Percentiles rank a stretch among this genome's conserved stretches.
phyloP scores from a whole-genome alignment of 2,797 vertebrate genomes.

The Esox lucius region DNA sequence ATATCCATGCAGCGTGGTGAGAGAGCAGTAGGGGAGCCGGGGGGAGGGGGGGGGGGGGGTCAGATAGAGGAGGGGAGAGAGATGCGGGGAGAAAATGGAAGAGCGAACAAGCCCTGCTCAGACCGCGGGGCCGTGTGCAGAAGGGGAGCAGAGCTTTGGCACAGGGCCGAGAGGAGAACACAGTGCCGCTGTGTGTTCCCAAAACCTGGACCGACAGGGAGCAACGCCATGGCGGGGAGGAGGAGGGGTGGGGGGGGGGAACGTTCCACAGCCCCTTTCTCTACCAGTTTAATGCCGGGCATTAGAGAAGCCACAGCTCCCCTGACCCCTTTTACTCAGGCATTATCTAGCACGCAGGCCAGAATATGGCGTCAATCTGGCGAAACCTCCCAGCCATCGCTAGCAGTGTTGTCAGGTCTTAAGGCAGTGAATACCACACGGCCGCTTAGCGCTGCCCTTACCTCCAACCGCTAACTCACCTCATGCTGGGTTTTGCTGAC shows the following conservation, averaged over 20 bases:
- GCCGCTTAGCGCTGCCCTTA: no score
- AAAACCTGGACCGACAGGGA: constrained; percentile 28
- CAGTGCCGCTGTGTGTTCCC: constrained; percentile 34
- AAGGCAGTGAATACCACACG: no score
- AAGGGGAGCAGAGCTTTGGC: constrained; percentile 37
- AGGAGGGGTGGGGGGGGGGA: constrained; percentile 10
- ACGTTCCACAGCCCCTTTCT: constrained; percentile 26
- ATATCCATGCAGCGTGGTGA: constrained; percentile 4
- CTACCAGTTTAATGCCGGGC: constrained; percentile 29
- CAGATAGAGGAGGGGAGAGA: constrained; percentile 1
- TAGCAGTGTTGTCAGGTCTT: background rate
- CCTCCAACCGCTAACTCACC: no score
- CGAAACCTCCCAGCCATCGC: constrained; percentile 35
- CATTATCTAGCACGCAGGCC: background rate
- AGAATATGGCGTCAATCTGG: background rate
- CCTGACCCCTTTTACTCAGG: constrained; percentile 40
- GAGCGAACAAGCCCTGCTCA: background rate
- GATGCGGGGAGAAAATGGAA: constrained; percentile 8
- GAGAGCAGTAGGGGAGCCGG: constrained; percentile 35
- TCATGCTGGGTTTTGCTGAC: no score
- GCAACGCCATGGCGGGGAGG: constrained; percentile 21
- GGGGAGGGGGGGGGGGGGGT: background rate
- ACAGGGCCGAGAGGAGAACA: constrained; percentile 41
- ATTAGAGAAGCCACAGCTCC: constrained; percentile 46
- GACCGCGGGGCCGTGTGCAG: constrained; percentile 13